Evolutionary conservation across 2,797 vertebrate species (phyloP).

Genomic region (Rhinoraja longicauda): DNA sequence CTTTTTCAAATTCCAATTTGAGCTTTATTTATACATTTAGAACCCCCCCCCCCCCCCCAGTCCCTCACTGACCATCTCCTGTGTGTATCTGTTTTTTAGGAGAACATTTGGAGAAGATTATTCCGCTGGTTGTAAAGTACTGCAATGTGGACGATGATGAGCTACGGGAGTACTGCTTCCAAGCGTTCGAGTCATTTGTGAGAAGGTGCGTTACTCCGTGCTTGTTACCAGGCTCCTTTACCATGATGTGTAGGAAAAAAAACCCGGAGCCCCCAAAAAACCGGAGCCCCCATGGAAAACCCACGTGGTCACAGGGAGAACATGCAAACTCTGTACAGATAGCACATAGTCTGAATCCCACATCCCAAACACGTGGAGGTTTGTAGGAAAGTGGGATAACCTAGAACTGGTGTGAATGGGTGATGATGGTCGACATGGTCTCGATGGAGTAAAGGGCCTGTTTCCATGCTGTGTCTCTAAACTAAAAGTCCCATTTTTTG

Average conservation of each 20-base stretch:
- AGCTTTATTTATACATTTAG: neutral
- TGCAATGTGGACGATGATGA: conserved; percentile 83
- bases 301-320: too few relatives aligned
- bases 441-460: too few relatives aligned
- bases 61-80: neutral
- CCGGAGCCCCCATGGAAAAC: too few relatives aligned
- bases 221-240: neutral
- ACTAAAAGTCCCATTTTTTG: neutral
- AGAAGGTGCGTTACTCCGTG: conserved; percentile 63
- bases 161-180: conserved; percentile 85
- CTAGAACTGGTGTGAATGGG: too few relatives aligned
- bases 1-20: neutral
- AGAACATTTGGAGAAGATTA: conserved; percentile 79
- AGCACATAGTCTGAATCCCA: too few relatives aligned
- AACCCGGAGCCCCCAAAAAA: too few relatives aligned
- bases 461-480: too few relatives aligned
- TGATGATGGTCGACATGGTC: too few relatives aligned
- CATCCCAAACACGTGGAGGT: too few relatives aligned
- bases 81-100: conserved; percentile 55
- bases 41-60: neutral
- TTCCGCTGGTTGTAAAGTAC: conserved; percentile 80
- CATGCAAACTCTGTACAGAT: too few relatives aligned
- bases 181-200: conserved; percentile 87
- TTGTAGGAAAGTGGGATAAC: too few relatives aligned
- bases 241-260: too few relatives aligned